Evolutionary conservation across 2,797 vertebrate genomes (phyloP).

Genomic region (Hydrolagus colliei): DNA sequence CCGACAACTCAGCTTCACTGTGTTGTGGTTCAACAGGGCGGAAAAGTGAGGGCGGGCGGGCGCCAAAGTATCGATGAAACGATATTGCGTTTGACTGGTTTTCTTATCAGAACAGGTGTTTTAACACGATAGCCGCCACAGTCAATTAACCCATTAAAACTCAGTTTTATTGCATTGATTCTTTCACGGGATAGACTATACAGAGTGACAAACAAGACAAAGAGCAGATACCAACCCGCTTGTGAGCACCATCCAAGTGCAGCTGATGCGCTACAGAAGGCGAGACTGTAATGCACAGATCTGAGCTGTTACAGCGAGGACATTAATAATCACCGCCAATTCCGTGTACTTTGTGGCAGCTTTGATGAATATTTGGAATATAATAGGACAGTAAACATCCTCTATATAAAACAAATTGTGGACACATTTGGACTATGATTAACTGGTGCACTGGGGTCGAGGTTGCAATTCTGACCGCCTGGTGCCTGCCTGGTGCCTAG

Average conservation of each 20-base stretch:
- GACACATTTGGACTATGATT: neutral
- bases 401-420: neutral
- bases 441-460: neutral
- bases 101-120: conserved; percentile 59
- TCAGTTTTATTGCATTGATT: conserved; percentile 52
- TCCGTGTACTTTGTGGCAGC: neutral
- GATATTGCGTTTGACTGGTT: conserved; percentile 41
- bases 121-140: conserved; percentile 53
- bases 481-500: too few species aligned
- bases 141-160: conserved; percentile 62
- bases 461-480: too few species aligned
- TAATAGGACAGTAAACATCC: neutral
- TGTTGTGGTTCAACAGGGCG: neutral
- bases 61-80: conserved; percentile 47
- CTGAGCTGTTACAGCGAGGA: too few species aligned
- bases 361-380: neutral
- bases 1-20: neutral
- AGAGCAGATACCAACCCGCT: neutral
- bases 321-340: neutral
- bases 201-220: neutral
- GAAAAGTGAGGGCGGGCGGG: conserved; percentile 28
- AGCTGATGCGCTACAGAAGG: too few species aligned
- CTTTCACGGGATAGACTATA: conserved; percentile 23
- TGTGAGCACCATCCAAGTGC: neutral
- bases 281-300: too few species aligned